Evolutionary conservation across 2,888 invertebrate species (phyloP).

Genomic region (Pollenia griseotomentosa): DNA sequence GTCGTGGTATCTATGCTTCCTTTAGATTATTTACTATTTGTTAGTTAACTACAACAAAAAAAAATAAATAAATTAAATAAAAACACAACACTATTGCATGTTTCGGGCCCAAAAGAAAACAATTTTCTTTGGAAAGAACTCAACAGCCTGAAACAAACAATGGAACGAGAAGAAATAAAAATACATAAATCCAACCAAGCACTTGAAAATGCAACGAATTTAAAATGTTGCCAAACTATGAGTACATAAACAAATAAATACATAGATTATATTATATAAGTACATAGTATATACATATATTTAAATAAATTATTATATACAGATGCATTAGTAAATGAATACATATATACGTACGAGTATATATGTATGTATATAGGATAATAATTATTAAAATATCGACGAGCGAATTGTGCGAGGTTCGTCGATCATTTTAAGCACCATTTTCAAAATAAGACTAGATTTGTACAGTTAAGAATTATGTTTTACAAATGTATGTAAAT

Average conservation of each 20-base stretch:
- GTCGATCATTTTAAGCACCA: conserved; percentile 66
- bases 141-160: conserved; percentile 12
- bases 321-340: conserved; percentile 28
- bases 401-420: conserved; percentile 32
- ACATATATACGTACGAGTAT: conserved; percentile 14
- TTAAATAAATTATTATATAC: conserved; percentile 49
- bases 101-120: conserved; percentile 53
- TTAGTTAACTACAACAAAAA: conserved; percentile 49
- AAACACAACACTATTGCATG: conserved; percentile 31
- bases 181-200: conserved; percentile 54
- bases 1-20: conserved; percentile 75
- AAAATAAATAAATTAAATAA: conserved; percentile 15
- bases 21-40: conserved; percentile 71
- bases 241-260: conserved; percentile 68
- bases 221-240: conserved; percentile 75
- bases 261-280: conserved; percentile 18
- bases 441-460: conserved; percentile 68
- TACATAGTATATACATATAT: conserved; percentile 62
- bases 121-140: conserved; percentile 25
- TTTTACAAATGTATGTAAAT: conserved; percentile 48
- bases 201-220: conserved; percentile 75
- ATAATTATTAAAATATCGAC: conserved; percentile 50
- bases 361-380: conserved; percentile 27
- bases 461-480: conserved; percentile 67
- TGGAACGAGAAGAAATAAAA: conserved; percentile 11